Conservation (phyloP, 1,140 invertebrate genomes). For the Matsumurasca onukii region DNA sequence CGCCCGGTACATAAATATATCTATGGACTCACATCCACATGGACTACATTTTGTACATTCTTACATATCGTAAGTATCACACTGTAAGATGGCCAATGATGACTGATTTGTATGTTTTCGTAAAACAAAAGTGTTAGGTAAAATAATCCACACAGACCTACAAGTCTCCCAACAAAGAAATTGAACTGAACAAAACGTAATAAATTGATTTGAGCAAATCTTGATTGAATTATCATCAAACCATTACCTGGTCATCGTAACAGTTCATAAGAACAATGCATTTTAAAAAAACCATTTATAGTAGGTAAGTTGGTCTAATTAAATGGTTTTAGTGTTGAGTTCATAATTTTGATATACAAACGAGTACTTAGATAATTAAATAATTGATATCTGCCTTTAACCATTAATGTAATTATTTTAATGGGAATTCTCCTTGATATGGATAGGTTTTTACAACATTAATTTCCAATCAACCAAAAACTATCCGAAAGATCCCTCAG, state of each 20-base stretch:
- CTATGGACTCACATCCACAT: neutral
- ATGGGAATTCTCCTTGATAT: neutral
- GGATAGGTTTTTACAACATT: no score
- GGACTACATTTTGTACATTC: neutral
- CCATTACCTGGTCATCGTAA: neutral
- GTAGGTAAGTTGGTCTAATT: no score
- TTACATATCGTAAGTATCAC: constrained; percentile 20
- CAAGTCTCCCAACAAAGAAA: neutral
- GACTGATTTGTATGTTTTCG: neutral
- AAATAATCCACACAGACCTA: neutral
- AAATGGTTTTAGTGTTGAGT: no score
- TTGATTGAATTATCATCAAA: neutral
- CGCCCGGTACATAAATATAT: constrained; percentile 22
- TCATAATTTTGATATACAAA: neutral
- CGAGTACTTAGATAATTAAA: neutral
- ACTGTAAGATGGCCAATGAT: constrained; percentile 13
- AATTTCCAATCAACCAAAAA: no score
- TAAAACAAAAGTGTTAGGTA: neutral
- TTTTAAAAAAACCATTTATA: no score
- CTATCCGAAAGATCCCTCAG: no score
- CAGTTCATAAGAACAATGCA: no score
- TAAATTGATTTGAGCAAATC: neutral
- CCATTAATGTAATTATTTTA: neutral
- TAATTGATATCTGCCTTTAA: neutral
- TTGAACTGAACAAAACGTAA: neutral